These are phyloP conservation scores for Drosophila pectinifera DNA, from an alignment of 1,140 invertebrate species.

Conservation along the genomic window DNA sequence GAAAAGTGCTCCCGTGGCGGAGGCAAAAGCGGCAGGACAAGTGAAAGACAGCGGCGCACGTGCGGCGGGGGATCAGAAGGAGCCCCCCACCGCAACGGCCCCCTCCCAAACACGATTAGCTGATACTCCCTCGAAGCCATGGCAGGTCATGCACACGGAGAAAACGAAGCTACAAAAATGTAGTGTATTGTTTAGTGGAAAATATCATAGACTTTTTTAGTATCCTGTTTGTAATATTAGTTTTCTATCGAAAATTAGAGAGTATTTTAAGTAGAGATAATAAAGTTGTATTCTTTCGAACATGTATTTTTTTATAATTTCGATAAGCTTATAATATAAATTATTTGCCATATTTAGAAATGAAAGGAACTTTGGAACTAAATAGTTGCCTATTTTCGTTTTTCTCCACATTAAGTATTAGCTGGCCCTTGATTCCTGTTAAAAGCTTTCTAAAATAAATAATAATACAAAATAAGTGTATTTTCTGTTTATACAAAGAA, in stretches of 20 bases:
- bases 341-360: no score
- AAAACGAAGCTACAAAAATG: background rate
- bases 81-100: slow-evolving; percentile 2
- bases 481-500: background rate
- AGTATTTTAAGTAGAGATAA: background rate
- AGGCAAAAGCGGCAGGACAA: slow-evolving; percentile 52
- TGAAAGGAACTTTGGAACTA: no score
- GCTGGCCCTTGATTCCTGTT: no score
- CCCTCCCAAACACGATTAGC: slow-evolving; percentile 21
- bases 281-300: background rate
- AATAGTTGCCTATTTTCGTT: no score
- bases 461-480: background rate
- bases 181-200: background rate
- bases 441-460: background rate
- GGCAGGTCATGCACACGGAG: slow-evolving; percentile 2
- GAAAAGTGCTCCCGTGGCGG: slow-evolving; percentile 77
- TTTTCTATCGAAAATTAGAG: no score
- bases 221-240: background rate
- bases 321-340: no score
- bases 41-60: slow-evolving; percentile 73
- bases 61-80: slow-evolving; percentile 61
- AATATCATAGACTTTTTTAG: background rate
- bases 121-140: slow-evolving; percentile 29
- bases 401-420: no score
- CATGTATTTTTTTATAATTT: no score